These are phyloP conservation scores for Pocillopora grandis DNA, from an alignment of 92 coral and sea anemone genomes.

Conservation along the genomic window DNA sequence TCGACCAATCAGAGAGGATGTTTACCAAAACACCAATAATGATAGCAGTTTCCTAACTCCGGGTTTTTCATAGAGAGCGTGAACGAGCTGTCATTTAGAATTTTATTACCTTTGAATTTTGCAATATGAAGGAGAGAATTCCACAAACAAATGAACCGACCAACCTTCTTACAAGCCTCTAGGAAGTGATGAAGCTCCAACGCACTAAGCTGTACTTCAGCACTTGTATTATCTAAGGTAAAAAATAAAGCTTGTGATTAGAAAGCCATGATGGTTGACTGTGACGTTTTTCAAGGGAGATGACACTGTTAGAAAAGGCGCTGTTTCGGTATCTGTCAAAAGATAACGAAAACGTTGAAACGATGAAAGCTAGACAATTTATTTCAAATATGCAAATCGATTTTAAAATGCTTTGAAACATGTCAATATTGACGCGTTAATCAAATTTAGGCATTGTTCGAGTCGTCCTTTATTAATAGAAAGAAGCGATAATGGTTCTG, in stretches of 20 bases:
- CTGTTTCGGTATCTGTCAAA: not conserved
- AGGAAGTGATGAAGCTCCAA: slow-evolving; percentile 85
- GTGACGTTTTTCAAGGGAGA: not conserved
- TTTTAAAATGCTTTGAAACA: not conserved
- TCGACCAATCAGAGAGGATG: slow-evolving; percentile 25
- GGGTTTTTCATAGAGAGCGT: not conserved
- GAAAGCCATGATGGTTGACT: not conserved
- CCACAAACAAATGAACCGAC: not conserved
- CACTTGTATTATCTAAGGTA: slow-evolving; percentile 60
- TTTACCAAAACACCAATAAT: slow-evolving; percentile 12
- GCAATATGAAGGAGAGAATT: not conserved
- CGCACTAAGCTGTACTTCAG: slow-evolving; percentile 64
- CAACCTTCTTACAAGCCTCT: slow-evolving; percentile 95
- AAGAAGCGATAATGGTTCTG: not conserved
- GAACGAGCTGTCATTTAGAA: not conserved
- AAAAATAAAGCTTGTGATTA: slow-evolving; percentile 6
- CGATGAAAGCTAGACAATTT: not conserved
- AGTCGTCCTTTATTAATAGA: not conserved
- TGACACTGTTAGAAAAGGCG: too few relatives aligned
- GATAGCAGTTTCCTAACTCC: not conserved
- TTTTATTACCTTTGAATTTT: not conserved
- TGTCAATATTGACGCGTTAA: slow-evolving; percentile 26
- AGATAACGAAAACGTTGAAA: not conserved
- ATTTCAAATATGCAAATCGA: slow-evolving; percentile 23
- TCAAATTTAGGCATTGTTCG: slow-evolving; percentile 7